Evolutionary conservation across 2,797 vertebrate genomes (phyloP).

Genomic region (Telmatherina bonti): DNA sequence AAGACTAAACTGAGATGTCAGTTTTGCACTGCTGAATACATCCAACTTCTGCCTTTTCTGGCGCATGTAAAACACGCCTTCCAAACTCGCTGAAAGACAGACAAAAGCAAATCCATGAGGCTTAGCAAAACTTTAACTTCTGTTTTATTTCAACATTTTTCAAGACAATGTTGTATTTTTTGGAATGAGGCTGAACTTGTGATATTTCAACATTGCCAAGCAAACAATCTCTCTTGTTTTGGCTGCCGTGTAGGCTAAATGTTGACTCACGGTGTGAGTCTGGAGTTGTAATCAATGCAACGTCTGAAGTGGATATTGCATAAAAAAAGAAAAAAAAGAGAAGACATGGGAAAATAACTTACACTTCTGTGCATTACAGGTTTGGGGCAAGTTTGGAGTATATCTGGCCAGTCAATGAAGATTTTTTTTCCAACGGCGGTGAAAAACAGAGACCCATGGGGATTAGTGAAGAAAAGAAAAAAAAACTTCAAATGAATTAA

Average conservation of each 20-base stretch:
- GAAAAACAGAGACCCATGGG: neutral
- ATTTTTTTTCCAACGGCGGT: neutral
- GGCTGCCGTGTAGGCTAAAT: neutral
- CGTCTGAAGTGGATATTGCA: neutral
- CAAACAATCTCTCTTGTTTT: neutral
- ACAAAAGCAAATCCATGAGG: neutral
- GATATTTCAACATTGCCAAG: neutral
- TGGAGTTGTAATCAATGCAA: neutral
- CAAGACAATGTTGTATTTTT: neutral
- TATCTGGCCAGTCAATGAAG: neutral
- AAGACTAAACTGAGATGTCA: constrained; percentile 22
- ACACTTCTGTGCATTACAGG: neutral
- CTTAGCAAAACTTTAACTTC: neutral
- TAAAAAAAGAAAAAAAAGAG: neutral
- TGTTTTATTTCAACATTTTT: neutral
- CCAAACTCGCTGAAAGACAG: neutral
- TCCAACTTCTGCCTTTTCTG: neutral
- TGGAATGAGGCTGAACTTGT: neutral
- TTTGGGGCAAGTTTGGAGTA: neutral
- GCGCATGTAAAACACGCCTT: neutral
- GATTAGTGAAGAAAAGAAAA: too few relatives aligned
- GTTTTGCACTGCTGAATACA: neutral
- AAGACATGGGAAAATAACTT: neutral
- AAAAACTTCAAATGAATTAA: neutral
- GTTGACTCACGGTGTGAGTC: neutral